Conservation (phyloP, 37 sponge, comb jelly and placozoan genomes). For the Theonella swinhoei region DNA sequence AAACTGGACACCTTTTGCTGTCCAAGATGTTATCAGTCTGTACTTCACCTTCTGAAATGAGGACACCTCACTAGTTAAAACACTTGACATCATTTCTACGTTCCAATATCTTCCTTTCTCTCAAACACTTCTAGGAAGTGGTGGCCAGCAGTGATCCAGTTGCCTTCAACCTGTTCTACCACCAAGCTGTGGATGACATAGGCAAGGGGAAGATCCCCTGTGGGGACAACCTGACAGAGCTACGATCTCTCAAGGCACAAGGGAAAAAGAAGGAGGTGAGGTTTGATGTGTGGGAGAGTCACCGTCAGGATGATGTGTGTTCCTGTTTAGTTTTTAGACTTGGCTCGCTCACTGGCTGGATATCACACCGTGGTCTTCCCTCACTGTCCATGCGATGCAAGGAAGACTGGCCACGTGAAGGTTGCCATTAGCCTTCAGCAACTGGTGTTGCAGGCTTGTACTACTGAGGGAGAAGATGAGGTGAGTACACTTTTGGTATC, state of each 20-base stretch:
- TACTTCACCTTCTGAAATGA: too few relatives aligned
- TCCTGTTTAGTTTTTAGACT: constrained; percentile 69
- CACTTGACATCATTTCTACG: too few relatives aligned
- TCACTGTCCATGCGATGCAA: constrained; percentile 88
- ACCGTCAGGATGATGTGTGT: not conserved
- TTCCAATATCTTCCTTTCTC: not conserved
- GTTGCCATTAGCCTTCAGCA: constrained; percentile 42
- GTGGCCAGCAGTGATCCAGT: constrained; percentile 27
- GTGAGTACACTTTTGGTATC: too few relatives aligned
- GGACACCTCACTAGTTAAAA: too few relatives aligned
- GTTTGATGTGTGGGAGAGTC: not conserved
- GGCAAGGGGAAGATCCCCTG: constrained; percentile 36
- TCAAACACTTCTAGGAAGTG: constrained; percentile 34
- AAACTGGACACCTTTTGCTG: too few relatives aligned
- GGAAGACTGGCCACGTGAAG: constrained; percentile 93
- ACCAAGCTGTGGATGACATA: constrained; percentile 78
- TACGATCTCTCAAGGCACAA: constrained; percentile 29
- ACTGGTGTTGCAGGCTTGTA: constrained; percentile 76
- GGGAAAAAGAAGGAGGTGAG: constrained; percentile 50
- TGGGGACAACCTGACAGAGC: constrained; percentile 28
- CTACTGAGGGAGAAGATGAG: constrained; percentile 64
- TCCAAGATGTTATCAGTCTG: too few relatives aligned
- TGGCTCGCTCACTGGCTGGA: constrained; percentile 56
- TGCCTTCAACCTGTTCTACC: constrained; percentile 61
- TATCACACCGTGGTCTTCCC: constrained; percentile 90